Evolutionary conservation across 2,888 invertebrate genomes (phyloP), one percentile per base, ranked within the genome.

Genomic region (Tanypteryx hageni): DNA sequence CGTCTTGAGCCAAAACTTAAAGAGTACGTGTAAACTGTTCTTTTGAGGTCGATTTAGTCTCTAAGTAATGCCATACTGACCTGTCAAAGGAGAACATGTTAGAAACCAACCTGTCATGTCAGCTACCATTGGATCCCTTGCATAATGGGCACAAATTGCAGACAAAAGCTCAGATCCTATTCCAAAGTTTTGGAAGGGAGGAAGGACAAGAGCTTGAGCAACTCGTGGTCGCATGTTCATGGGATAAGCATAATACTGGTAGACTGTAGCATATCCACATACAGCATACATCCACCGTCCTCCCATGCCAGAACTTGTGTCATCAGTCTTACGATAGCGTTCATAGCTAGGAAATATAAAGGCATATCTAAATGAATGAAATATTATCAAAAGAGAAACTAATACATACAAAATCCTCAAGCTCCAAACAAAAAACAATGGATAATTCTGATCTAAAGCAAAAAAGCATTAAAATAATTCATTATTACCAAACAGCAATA

Each of bases 171-270:
- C 96, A 0, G 98, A 97, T 58, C 99, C 99, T 82, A 99, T 95
- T 0, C 99, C 99, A 85, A 97, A 95, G 92, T 96, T 96, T 95
- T 99, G 98, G 95, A 98, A 99, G 0, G 98, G 98, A n/a, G 99
- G 99, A 93, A 99, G 95, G 83, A 99, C 96, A 92, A 99, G 96
- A 94, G 99, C 97, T 95, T 99, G 99, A 93, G 99, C 98, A 93
- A 99, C 98, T 93, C 99, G 96, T 8, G 99, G 98, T 59, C 99
- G 96, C 92, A 97, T 96, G 94, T 98, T 97, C 93, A 97, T 96
- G 0, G 99, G 99, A 95, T 99, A 99, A 3, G 98, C 98, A 95
- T 98, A 99, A 95, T 99, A 99, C 93, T 98, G 97, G 95, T 99
- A 99, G 83, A 98, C 97, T 0, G 99, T 98, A 92, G 98, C 97